Base-by-base conservation (phyloP, 2,113 vertebrate species). In the Osmerus mordax region DNA sequence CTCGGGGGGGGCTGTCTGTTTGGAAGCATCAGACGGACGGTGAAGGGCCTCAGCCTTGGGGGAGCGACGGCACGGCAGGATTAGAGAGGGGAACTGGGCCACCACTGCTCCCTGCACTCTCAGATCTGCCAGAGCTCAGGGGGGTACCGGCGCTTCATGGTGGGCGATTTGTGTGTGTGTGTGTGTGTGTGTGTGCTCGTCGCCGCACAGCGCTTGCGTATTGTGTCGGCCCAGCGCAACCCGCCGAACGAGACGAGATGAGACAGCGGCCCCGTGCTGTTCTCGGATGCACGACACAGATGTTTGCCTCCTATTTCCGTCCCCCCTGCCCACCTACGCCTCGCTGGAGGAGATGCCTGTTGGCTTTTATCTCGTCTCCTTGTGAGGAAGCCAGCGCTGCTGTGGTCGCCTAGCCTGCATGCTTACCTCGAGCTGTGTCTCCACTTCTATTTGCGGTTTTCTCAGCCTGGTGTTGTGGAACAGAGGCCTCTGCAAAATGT, bases 401-500 rank as follows among this genome's bases (percentile, higher is more conserved):
- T 53, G 69, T 52, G 19, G 32, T 14, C 36, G 62, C 28, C 53
- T 32, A 15, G 0, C 2, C 61, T 53, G 12, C 36, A 41, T 23
- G 19, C 9, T 62, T 15, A 65, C 23, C 73, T 59, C 36, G 9
- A 41, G 18, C 56, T 6, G 41, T 54, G 60, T 32, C 3, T 23
- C 36, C 8, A 9, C 36, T 41, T 41, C 36, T 41, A 41, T 41
- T 41, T 41, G 36, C 6, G 36, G 36, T 41, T 41, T 64, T 1
- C 66, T 69, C 74, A 61, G 74, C 71, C 64, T 76, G 58, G 32
- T 76, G 69, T 41, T 41, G 36, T 41, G 36, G 36, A 41, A 9
- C 36, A 41, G 36, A 41, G 36, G 36, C 36, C 36, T 41, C 36
- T 41, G 36, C 36, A 41, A 9, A 41, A 41, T 41, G 36, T 41